Evolutionary conservation across 2,888 invertebrate genomes (phyloP).

Genomic region (Noctuana brunneofusca): DNA sequence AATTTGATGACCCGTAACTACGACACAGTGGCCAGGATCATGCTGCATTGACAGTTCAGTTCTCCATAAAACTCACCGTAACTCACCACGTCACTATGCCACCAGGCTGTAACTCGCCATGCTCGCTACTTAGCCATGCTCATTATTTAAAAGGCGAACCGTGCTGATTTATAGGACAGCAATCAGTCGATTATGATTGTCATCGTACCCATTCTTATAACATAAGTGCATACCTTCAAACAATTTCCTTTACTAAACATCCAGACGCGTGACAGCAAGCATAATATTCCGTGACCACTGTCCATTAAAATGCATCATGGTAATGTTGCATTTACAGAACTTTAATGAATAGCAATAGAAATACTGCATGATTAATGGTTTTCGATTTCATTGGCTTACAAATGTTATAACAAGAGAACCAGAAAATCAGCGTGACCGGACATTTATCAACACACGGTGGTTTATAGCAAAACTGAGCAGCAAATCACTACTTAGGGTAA

Average conservation of each 20-base stretch:
- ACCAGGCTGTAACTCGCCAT: no score
- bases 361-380: conserved; percentile 22
- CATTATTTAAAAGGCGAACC: no score
- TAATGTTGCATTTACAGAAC: conserved; percentile 14
- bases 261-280: conserved; percentile 4
- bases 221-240: background rate
- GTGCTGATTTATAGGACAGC: no score
- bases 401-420: conserved; percentile 16
- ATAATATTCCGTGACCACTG: conserved; percentile 21
- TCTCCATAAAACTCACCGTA: no score
- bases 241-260: background rate
- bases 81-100: no score
- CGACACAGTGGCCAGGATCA: no score
- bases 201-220: no score
- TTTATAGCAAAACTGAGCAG: background rate
- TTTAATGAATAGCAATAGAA: conserved; percentile 20
- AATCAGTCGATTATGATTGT: no score
- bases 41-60: no score
- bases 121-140: no score
- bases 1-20: no score
- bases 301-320: conserved; percentile 30
- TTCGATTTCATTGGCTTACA: conserved; percentile 29
- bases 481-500: background rate
- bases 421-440: conserved; percentile 38
- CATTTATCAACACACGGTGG: conserved; percentile 31